Evolutionary conservation across 2,113 vertebrate genomes (phyloP), one percentile per base, ranked within the genome.

Genomic region (Bubo bubo): DNA sequence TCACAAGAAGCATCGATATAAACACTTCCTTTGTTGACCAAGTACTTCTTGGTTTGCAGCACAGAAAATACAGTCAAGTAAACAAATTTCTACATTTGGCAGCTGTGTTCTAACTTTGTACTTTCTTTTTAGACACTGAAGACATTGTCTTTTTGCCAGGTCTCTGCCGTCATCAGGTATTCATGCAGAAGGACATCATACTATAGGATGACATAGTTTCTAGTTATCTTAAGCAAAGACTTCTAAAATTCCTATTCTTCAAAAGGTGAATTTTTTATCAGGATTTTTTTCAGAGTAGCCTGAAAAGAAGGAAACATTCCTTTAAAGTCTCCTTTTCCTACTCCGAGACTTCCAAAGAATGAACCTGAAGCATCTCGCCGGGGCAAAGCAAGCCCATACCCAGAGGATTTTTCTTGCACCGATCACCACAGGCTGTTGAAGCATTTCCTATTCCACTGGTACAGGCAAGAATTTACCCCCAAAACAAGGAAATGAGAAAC

Each of bases 21-120:
- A 73, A 91, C 64, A n/a, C 52, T 58, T 35, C 49, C 63, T 95
- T 94, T 91, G 90, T 84, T 95, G 79, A 86, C 60, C 37, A 67
- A 80, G 35, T n/a, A 79, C 47, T 60, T 91, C 67, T 76, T 73
- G 73, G 70, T 71, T 68, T n/a, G 62, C 53, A 52, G 79, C 77
- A 84, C 32, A 63, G 59, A 95, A 81, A 95, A 93, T 27, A 26
- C 52, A 92, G 74, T 66, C 62, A 41, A 41, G 39, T 79, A 64
- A 88, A 94, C 50, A 96, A 67, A 41, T 30, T 41, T 64, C 59
- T 92, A 52, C 45, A 63, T 67, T 64, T 66, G 34, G 39, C 39
- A 50, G 64, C 62, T 56, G 24, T 93, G 76, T 71, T 52, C 43
- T 82, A 34, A 67, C 67, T 70, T 50, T 45, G 27, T 4, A 47